Base-by-base conservation (phyloP, 2,797 vertebrate species). In the Scomberomorus guttatus region DNA sequence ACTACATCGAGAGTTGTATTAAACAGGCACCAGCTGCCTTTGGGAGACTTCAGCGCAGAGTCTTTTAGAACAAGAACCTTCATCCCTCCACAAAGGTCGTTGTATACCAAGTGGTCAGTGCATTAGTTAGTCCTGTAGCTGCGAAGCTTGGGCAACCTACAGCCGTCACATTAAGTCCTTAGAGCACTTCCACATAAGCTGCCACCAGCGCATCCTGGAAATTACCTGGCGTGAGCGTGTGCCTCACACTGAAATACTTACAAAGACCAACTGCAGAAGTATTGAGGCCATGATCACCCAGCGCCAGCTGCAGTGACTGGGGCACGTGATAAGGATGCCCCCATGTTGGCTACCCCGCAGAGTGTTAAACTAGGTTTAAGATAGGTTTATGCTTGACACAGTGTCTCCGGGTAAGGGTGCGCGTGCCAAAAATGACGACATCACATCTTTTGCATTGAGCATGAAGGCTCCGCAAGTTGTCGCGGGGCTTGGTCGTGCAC, bases 31-130 rank as follows among this genome's bases (percentile, higher is more conserved):
- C 39, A 42, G 12, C 39, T 12, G 37, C 37, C 37, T 9, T 8
- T 10, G 11, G 39, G 39, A 69, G 17, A 46, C 37, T 69, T 4
- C 14, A 4, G n/a, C 1, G n/a, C 15, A 1, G 10, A 9, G 22
- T 27, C 22, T 68, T 55, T 11, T 22, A 56, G 15, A 68, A 42
- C 37, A 57, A 57, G 9, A 46, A 46, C 24, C 66, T 69, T 13
- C 39, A 57, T 48, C 67, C 37, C 6, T 18, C 20, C 18, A 58
- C 54, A 4, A 58, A 58, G 10, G 18, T 58, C 3, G 1, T 6
- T 4, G 13, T 34, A 17, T 70, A 55, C 1, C 65, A 68, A 25
- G 22, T 15, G 0, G 8, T 68, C 51, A 42, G 15, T 17, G 20
- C 34, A 44, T 51, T 12, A 42, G 34, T 15, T 22, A 42, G 34